Percentiles rank a stretch among this genome's conserved stretches.
phyloP scores from a whole-genome alignment of 2,113 vertebrate species.

The Isichthys henryi region DNA sequence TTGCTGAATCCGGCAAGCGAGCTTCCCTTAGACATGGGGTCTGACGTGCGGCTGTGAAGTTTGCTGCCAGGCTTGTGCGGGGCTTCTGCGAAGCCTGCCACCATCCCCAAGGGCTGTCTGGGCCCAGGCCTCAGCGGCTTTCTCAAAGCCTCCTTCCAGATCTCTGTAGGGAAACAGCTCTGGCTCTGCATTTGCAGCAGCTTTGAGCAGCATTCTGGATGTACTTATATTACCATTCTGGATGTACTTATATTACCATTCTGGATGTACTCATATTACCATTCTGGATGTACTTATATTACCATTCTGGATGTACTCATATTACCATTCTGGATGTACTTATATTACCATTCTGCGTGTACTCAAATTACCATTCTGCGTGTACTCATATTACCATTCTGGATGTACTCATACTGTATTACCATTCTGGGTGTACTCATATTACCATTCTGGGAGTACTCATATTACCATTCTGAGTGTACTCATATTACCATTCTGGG shows the following conservation, averaged over 20 bases:
- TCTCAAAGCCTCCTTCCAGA: constrained; percentile 25
- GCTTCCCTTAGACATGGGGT: constrained; percentile 22
- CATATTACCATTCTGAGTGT: not conserved
- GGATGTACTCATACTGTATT: too few species aligned
- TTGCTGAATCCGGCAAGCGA: constrained; percentile 32
- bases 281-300: too few species aligned
- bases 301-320: too few species aligned
- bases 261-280: too few species aligned
- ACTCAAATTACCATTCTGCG: too few species aligned
- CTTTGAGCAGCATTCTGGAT: not conserved
- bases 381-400: too few species aligned
- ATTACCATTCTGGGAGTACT: too few species aligned
- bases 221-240: constrained; percentile 7
- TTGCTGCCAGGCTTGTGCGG: constrained; percentile 17
- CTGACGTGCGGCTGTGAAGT: constrained; percentile 30
- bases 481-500: constrained; percentile 5
- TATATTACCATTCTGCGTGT: too few species aligned
- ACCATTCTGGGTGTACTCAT: too few species aligned
- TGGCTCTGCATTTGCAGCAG: constrained; percentile 15
- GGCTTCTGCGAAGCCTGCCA: not conserved
- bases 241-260: constrained; percentile 11
- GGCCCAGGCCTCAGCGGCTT: constrained; percentile 33
- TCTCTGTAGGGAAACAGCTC: constrained; percentile 28
- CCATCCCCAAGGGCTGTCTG: constrained; percentile 20
- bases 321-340: too few species aligned